Evolutionary conservation across 2,888 invertebrate genomes (phyloP).

Genomic region (Lithophane socia): DNA sequence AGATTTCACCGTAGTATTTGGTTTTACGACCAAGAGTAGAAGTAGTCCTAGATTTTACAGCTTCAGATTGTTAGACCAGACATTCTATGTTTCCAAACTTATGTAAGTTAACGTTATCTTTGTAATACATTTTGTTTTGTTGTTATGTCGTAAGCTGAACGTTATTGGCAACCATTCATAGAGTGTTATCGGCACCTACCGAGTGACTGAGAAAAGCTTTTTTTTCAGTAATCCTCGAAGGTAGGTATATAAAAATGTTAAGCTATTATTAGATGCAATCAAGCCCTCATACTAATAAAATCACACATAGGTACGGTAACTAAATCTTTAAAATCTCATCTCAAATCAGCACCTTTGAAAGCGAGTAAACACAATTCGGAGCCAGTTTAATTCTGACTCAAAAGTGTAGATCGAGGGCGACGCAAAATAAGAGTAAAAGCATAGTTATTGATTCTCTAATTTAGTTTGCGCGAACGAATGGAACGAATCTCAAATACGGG

Average conservation of each 20-base stretch:
- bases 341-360: constrained; percentile 11
- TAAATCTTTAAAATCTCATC: background rate
- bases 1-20: constrained; percentile 41
- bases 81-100: constrained; percentile 25
- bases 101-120: constrained; percentile 17
- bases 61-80: constrained; percentile 38
- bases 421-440: constrained; percentile 53
- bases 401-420: constrained; percentile 33
- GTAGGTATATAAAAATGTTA: too few relatives aligned
- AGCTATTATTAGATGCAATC: too few relatives aligned
- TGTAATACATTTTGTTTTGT: constrained; percentile 14
- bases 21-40: constrained; percentile 50
- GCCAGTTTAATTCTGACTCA: constrained; percentile 39
- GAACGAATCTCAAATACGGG: constrained; percentile 57
- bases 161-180: too few relatives aligned
- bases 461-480: constrained; percentile 52
- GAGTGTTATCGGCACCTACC: too few relatives aligned
- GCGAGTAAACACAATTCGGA: constrained; percentile 12
- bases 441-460: constrained; percentile 62
- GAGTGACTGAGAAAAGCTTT: background rate
- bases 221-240: background rate
- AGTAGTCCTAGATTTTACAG: constrained; percentile 56
- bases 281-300: background rate
- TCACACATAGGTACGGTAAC: background rate
- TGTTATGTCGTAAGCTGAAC: background rate